Evolutionary conservation across 1,140 invertebrate species (phyloP).

Genomic region (Drosophila santomea): DNA sequence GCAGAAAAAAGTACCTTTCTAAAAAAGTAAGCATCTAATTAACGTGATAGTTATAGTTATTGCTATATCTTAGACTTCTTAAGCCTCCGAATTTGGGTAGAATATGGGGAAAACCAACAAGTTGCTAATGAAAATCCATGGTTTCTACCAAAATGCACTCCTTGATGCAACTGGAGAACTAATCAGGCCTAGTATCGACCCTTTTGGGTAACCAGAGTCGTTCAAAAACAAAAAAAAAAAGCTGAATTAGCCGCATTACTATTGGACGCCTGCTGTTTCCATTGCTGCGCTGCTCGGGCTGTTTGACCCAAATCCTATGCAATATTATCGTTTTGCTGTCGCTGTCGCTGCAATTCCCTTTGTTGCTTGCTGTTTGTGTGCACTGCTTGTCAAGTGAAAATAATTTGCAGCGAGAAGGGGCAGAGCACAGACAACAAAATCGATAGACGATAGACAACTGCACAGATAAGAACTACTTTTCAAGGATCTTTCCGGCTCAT

Average conservation of each 20-base stretch:
- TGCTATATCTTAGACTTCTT: not conserved
- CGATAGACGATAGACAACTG: conserved; percentile 27
- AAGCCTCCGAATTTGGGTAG: not conserved
- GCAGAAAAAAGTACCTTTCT: too few species aligned
- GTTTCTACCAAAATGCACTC: too few species aligned
- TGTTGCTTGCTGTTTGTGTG: conserved; percentile 29
- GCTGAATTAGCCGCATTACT: conserved; percentile 29
- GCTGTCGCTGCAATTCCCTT: conserved; percentile 10
- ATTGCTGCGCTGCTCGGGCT: conserved; percentile 30
- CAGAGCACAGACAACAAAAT: conserved; percentile 15
- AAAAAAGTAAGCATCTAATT: too few species aligned
- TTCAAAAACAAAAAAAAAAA: conserved; percentile 4
- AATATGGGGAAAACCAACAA: too few species aligned
- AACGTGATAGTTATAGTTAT: not conserved
- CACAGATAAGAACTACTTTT: conserved; percentile 44
- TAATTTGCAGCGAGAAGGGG: conserved; percentile 39
- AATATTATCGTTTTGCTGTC: conserved; percentile 48
- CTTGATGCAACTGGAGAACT: not conserved
- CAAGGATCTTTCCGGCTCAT: conserved; percentile 46
- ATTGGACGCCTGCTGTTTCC: conserved; percentile 29
- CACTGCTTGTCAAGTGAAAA: conserved; percentile 45
- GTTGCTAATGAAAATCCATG: too few species aligned
- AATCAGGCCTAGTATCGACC: conserved; percentile 3
- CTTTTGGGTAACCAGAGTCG: not conserved
- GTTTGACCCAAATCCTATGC: conserved; percentile 46